Conservation (phyloP, 2,888 invertebrate genomes). For the Cryptus viduatorius region DNA sequence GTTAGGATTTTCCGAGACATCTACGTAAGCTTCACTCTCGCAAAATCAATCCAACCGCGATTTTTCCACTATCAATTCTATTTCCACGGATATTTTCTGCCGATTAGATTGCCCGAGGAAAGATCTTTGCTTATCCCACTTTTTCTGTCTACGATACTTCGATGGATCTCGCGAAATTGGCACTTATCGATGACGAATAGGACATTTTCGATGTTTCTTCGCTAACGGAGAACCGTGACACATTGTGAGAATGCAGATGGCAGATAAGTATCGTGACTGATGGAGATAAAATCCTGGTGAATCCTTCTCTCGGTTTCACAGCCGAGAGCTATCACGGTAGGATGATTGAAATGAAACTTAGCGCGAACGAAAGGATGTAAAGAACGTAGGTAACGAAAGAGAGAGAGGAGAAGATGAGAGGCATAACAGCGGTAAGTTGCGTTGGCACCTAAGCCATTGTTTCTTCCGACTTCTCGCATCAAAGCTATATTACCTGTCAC, state of each 20-base stretch:
- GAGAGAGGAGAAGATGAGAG: background rate
- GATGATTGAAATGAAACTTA: constrained; percentile 26
- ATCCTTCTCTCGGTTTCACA: background rate
- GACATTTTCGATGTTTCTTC: background rate
- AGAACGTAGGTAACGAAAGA: background rate
- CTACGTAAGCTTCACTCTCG: background rate
- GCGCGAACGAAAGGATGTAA: background rate
- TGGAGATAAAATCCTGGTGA: constrained; percentile 5
- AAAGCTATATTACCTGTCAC: constrained; percentile 55
- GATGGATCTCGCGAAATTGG: constrained; percentile 4
- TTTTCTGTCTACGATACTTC: background rate
- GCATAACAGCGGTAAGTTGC: constrained; percentile 9
- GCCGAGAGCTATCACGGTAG: background rate
- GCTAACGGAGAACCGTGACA: background rate
- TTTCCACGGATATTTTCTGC: background rate
- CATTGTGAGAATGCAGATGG: background rate
- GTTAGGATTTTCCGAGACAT: background rate
- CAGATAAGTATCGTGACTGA: background rate
- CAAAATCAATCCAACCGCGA: constrained; percentile 21
- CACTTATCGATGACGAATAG: background rate
- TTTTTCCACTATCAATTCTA: constrained; percentile 2
- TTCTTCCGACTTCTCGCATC: constrained; percentile 49
- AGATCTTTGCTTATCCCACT: background rate
- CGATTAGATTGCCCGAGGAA: background rate
- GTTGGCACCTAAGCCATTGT: constrained; percentile 41